These are phyloP conservation scores for Temnopleurus reevesii DNA, from an alignment of 53 echinoderm and acorn worm genomes.

Conservation along the genomic window DNA sequence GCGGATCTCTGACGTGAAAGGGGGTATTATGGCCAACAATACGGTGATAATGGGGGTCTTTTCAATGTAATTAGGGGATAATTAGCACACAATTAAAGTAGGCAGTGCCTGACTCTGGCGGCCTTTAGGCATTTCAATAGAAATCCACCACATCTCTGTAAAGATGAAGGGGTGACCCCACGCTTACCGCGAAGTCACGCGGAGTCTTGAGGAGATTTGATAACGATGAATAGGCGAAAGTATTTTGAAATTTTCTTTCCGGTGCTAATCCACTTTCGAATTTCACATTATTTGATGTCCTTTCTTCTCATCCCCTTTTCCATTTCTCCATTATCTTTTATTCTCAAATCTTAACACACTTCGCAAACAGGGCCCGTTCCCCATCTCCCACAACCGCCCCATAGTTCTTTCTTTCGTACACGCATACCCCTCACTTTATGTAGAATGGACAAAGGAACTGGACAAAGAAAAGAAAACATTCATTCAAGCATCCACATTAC, in stretches of 20 bases:
- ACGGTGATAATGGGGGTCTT: neutral
- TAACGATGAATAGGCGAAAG: neutral
- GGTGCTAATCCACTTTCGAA: neutral
- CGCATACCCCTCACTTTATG: no score
- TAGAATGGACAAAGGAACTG: no score
- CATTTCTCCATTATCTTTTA: no score
- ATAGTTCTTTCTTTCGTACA: neutral
- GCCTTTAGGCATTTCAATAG: neutral
- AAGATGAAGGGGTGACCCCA: neutral
- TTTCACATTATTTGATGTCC: no score
- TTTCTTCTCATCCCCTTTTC: neutral
- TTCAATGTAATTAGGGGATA: constrained; percentile 12
- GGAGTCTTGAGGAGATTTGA: neutral
- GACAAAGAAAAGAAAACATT: no score
- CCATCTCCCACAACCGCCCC: no score
- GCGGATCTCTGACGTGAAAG: neutral
- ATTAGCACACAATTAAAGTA: constrained; percentile 26
- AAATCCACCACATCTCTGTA: neutral
- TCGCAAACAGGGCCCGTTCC: no score
- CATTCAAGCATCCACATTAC: no score
- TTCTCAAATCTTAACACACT: no score
- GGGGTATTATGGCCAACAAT: neutral
- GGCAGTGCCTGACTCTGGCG: neutral
- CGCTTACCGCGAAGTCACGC: neutral
- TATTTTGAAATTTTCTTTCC: neutral